phyloP scores from a whole-genome alignment of 1,140 invertebrate genomes.

The Helicorthomorpha holstii region DNA sequence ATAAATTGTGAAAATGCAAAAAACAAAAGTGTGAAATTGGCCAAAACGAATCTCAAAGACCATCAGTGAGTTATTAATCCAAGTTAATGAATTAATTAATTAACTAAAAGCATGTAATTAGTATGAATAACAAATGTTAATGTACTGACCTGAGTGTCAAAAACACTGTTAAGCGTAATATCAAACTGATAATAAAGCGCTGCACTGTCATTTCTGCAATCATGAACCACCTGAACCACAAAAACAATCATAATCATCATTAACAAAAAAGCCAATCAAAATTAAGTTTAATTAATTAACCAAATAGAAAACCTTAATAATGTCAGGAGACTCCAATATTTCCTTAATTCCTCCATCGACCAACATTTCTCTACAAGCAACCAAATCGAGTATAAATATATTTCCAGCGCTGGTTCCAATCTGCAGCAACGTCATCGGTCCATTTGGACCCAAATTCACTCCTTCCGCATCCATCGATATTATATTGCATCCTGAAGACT shows the following conservation, averaged over 20 bases:
- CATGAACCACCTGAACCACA: constrained; percentile 72
- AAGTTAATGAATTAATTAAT: too few relatives aligned
- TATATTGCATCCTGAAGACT: constrained; percentile 7
- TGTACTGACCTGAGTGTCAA: constrained; percentile 74
- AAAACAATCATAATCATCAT: too few relatives aligned
- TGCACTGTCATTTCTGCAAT: constrained; percentile 79
- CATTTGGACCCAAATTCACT: constrained; percentile 62
- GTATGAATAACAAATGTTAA: background rate
- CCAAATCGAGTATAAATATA: constrained; percentile 62
- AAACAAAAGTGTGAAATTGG: too few relatives aligned
- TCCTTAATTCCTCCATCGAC: constrained; percentile 55
- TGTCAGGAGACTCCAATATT: constrained; percentile 57
- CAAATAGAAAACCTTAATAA: constrained; percentile 88
- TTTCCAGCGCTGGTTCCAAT: constrained; percentile 54
- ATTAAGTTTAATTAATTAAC: too few relatives aligned
- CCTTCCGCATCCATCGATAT: constrained; percentile 79
- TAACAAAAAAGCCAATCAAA: too few relatives aligned
- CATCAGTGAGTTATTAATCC: too few relatives aligned
- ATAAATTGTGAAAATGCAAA: too few relatives aligned
- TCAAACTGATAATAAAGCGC: constrained; percentile 77
- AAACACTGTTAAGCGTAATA: constrained; percentile 69
- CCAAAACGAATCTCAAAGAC: too few relatives aligned
- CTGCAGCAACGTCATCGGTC: constrained; percentile 59
- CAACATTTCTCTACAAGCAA: constrained; percentile 63
- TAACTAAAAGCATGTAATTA: too few relatives aligned